Evolutionary conservation across 2,888 invertebrate genomes (phyloP), one percentile per base, ranked within the genome.

Genomic region (Ceratothoa steindachneri): DNA sequence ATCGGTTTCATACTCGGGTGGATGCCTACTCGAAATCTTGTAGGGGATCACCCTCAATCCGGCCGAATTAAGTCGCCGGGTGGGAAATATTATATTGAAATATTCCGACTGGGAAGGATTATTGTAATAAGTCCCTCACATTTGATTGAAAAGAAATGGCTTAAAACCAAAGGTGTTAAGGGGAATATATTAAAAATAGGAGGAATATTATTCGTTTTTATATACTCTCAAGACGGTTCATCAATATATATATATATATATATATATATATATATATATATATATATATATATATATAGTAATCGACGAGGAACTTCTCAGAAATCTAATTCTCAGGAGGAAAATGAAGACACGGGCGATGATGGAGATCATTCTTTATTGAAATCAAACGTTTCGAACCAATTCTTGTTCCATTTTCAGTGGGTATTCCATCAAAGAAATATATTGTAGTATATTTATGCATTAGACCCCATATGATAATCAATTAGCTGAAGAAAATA

Each of bases 1-100:
- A 55, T 55, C 55, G 55, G 55, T 55, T 55, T 55, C 55, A 55
- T 55, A 55, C 55, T 55, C 55, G 12, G 19, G 55, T 55, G 55
- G 55, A 55, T 55, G 55, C 55, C 55, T 55, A 55, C 55, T 55
- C 55, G 55, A 55, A 55, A 55, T 55, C 55, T 55, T 55, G 55
- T 55, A 19, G 55, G 55, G 55, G 55, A 55, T 55, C 55, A 55
- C 55, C 55, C 55, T 55, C 7, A 55, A 55, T 55, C 55, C 19
- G 55, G 55, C 12, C 12, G 55, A 55, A 55, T 55, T 55, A 55
- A 55, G 55, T 22, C 55, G 19, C 55, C 55, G 55, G 55, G 55
- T 55, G 55, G 55, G 55, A 55, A 55, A 55, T 55, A 55, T 55
- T 55, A 55, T 55, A 55, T 55, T 55, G 55, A 55, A 55, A 55